Conservation (phyloP, 2,113 vertebrate genomes). For the Nannobrachium achirus region DNA sequence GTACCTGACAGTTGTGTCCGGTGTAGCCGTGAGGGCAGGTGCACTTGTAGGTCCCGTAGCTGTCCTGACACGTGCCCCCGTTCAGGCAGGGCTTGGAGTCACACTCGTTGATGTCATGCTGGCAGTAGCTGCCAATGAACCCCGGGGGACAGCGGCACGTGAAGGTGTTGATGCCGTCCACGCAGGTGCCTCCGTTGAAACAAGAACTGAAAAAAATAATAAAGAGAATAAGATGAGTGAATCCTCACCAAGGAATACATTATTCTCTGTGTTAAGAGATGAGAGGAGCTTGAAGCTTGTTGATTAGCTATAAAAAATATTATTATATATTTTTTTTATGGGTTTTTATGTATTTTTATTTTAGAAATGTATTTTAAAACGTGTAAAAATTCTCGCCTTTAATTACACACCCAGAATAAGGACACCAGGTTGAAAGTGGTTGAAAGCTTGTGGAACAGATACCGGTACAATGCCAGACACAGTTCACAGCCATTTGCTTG, state of each 20-base stretch:
- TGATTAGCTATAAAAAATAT: too few species aligned
- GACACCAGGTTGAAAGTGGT: too few species aligned
- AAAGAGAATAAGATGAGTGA: background rate
- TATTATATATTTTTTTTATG: too few species aligned
- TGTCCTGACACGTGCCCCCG: conserved; percentile 94
- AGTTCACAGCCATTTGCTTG: background rate
- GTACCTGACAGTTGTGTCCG: conserved; percentile 95
- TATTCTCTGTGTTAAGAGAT: background rate
- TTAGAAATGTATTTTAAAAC: too few species aligned
- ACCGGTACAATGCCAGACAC: background rate
- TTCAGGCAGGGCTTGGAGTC: conserved; percentile 94
- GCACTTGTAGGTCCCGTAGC: conserved; percentile 94
- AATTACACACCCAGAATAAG: too few species aligned
- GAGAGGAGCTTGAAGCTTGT: background rate
- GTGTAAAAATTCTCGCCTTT: too few species aligned
- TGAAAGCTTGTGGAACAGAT: too few species aligned
- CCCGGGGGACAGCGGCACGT: conserved; percentile 90
- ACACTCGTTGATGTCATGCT: conserved; percentile 94
- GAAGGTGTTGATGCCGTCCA: conserved; percentile 96
- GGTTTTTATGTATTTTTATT: too few species aligned
- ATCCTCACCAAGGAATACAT: background rate
- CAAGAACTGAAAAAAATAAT: conserved; percentile 88
- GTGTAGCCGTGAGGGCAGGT: conserved; percentile 94
- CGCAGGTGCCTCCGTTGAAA: conserved; percentile 91
- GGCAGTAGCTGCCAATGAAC: conserved; percentile 96